phyloP scores from a whole-genome alignment of 2,113 vertebrate species.

The Odobenus rosmarus region DNA sequence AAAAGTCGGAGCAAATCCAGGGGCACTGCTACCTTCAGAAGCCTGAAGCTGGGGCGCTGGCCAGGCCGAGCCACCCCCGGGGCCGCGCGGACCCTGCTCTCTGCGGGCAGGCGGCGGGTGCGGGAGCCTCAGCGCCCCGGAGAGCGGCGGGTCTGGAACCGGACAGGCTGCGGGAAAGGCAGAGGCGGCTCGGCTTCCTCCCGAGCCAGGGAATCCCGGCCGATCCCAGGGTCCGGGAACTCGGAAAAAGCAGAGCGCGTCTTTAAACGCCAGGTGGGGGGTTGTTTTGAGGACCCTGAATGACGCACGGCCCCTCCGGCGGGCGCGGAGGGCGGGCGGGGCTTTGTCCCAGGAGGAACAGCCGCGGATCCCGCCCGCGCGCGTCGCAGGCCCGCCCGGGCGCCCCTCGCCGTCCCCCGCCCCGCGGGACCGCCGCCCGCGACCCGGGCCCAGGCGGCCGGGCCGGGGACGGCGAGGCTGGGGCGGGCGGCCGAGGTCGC shows the following conservation, averaged over 20 bases:
- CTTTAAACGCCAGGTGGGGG: background rate
- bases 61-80: background rate
- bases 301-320: rapidly evolving
- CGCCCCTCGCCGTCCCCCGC: too few species aligned
- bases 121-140: background rate
- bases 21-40: background rate
- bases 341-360: background rate
- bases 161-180: too few species aligned
- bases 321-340: background rate
- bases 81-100: background rate
- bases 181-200: background rate
- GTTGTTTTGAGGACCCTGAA: background rate
- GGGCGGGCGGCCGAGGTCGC: background rate
- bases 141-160: too few species aligned
- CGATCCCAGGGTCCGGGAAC: background rate
- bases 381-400: background rate
- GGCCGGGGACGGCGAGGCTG: background rate
- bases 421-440: background rate
- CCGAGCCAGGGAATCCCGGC: background rate
- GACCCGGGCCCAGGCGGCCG: background rate
- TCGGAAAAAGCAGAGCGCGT: background rate
- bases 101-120: too few species aligned
- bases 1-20: background rate
- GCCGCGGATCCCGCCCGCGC: background rate
- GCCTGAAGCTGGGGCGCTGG: background rate